phyloP scores from a whole-genome alignment of 2,888 invertebrate species.

The Hoplodrina blanda region DNA sequence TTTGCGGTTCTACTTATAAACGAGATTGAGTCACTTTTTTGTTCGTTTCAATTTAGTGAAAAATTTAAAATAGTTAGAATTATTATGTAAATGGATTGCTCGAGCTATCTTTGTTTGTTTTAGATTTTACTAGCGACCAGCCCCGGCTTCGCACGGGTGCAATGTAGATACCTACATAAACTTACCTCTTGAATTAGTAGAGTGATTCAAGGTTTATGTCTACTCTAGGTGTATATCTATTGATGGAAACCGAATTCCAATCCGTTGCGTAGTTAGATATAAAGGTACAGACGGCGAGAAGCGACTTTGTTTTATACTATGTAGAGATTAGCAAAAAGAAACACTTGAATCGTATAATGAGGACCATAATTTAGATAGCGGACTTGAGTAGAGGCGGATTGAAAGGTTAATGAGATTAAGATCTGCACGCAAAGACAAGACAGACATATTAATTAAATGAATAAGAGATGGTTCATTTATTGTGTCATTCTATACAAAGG shows the following conservation, averaged over 20 bases:
- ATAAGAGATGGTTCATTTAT: too few relatives aligned
- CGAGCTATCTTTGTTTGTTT: not conserved
- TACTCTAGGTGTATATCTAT: too few relatives aligned
- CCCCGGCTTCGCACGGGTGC: too few relatives aligned
- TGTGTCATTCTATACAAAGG: not conserved
- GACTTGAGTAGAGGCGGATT: not conserved
- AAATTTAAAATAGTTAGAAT: not conserved
- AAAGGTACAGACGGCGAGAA: too few relatives aligned
- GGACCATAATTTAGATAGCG: slow-evolving; percentile 10
- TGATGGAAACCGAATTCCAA: too few relatives aligned
- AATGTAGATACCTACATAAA: too few relatives aligned
- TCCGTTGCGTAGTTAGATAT: too few relatives aligned
- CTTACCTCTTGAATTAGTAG: too few relatives aligned
- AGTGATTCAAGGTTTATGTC: too few relatives aligned
- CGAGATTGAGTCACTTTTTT: not conserved
- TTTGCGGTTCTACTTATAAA: not conserved
- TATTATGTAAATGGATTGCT: slow-evolving; percentile 6
- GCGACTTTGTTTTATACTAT: too few relatives aligned
- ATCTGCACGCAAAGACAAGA: not conserved
- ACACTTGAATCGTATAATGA: not conserved
- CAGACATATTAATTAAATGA: not conserved
- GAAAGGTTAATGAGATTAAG: slow-evolving; percentile 2
- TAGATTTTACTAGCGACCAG: not conserved
- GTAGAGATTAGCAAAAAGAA: slow-evolving; percentile 7
- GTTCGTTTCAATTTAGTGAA: not conserved